Conservation (phyloP, 2,113 vertebrate genomes). For the Bombycilla garrulus region DNA sequence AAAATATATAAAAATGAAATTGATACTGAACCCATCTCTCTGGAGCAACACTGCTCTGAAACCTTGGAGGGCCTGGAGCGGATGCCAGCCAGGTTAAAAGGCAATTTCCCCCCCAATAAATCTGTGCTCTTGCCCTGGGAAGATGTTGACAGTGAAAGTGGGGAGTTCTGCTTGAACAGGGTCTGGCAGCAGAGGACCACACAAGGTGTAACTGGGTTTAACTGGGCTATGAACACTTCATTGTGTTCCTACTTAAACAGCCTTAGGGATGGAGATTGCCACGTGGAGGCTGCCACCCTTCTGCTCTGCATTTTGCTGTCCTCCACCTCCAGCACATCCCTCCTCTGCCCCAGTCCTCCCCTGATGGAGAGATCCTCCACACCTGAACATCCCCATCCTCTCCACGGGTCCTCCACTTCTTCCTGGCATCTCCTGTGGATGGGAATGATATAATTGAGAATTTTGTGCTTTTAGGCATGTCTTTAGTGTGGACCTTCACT, state of each 20-base stretch:
- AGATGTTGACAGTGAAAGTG: neutral
- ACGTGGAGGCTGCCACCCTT: neutral
- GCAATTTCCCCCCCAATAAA: conserved; percentile 1
- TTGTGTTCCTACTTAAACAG: neutral
- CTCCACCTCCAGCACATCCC: neutral
- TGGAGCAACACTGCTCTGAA: neutral
- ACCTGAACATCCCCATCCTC: neutral
- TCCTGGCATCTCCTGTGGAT: neutral
- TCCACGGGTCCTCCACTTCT: neutral
- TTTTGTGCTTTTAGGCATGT: neutral
- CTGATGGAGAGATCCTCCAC: neutral
- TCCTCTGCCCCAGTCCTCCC: neutral
- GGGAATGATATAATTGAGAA: neutral
- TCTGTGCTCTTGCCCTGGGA: neutral
- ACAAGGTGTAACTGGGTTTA: neutral
- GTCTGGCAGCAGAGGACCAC: conserved; percentile 23
- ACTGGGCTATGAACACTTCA: neutral
- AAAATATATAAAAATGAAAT: conserved; percentile 30
- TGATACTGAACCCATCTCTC: conserved; percentile 6
- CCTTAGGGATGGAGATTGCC: neutral
- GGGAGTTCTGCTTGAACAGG: neutral
- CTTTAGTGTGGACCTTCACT: neutral
- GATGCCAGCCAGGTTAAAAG: conserved; percentile 3
- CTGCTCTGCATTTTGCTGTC: neutral
- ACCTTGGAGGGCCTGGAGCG: neutral